Evolutionary conservation across 2,888 invertebrate species (phyloP).

Genomic region (Seira sanloemensis): DNA sequence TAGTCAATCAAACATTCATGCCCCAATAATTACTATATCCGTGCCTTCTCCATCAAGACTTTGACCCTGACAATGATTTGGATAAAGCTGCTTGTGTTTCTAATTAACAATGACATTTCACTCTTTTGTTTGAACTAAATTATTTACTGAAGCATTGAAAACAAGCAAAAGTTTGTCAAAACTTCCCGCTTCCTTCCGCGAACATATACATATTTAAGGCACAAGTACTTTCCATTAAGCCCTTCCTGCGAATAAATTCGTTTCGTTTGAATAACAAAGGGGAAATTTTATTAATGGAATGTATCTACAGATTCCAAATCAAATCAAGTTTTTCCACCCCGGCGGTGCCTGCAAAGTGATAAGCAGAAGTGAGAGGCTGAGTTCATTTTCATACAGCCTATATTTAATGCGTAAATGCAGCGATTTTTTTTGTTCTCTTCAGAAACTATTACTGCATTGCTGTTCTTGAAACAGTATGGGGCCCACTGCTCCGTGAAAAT

Average conservation of each 20-base stretch:
- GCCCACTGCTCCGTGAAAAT: slow-evolving; percentile 50
- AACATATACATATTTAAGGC: no score
- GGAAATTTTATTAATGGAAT: slow-evolving; percentile 39
- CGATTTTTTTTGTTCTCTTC: neutral
- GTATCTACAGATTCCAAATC: slow-evolving; percentile 29
- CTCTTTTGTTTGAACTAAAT: no score
- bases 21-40: no score
- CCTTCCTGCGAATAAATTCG: neutral
- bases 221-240: neutral
- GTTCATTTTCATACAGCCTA: no score
- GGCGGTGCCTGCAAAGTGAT: no score
- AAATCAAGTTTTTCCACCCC: slow-evolving; percentile 39
- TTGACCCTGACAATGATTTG: no score
- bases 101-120: no score
- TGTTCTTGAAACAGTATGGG: neutral
- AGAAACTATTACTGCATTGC: neutral
- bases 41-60: no score
- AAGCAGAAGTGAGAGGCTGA: no score
- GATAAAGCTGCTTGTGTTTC: neutral
- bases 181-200: neutral
- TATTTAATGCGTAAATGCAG: no score
- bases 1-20: no score
- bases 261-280: slow-evolving; percentile 3
- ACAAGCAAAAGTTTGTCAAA: neutral
- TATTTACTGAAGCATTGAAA: neutral